Evolutionary conservation across 2,888 invertebrate species (phyloP).

Genomic region (Stenichneumon culpator): DNA sequence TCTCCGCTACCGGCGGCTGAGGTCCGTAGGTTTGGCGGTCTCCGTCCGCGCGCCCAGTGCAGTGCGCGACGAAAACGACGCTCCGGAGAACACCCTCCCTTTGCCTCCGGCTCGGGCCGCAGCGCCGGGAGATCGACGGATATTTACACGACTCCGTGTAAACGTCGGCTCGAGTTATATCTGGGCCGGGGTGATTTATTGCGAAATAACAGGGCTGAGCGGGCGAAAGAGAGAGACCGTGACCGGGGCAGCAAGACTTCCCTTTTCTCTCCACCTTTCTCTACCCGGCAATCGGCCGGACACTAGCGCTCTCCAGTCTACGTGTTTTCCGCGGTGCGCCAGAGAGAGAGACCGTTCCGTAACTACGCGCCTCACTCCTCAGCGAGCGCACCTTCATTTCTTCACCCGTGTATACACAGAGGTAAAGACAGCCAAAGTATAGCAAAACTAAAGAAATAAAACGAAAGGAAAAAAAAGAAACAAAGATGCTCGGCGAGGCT

Average conservation of each 20-base stretch:
- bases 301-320: background rate
- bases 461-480: constrained; percentile 15
- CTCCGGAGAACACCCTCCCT: constrained; percentile 54
- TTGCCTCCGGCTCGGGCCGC: constrained; percentile 29
- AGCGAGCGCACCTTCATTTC: too few species aligned
- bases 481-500: constrained; percentile 39
- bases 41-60: constrained; percentile 29
- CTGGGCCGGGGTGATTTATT: constrained; percentile 78
- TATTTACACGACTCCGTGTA: constrained; percentile 69
- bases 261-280: constrained; percentile 31
- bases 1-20: constrained; percentile 54
- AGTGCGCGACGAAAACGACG: constrained; percentile 60
- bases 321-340: background rate
- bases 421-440: background rate
- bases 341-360: background rate
- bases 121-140: constrained; percentile 74
- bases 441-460: constrained; percentile 67
- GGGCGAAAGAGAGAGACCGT: constrained; percentile 59
- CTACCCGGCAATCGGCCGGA: background rate
- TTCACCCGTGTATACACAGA: constrained; percentile 7
- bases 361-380: background rate
- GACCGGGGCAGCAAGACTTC: constrained; percentile 41
- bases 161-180: constrained; percentile 72
- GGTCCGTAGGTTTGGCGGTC: constrained; percentile 13
- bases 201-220: constrained; percentile 78